Base-by-base conservation (phyloP, 2,113 vertebrate genomes). In the Casuarius casuarius region DNA sequence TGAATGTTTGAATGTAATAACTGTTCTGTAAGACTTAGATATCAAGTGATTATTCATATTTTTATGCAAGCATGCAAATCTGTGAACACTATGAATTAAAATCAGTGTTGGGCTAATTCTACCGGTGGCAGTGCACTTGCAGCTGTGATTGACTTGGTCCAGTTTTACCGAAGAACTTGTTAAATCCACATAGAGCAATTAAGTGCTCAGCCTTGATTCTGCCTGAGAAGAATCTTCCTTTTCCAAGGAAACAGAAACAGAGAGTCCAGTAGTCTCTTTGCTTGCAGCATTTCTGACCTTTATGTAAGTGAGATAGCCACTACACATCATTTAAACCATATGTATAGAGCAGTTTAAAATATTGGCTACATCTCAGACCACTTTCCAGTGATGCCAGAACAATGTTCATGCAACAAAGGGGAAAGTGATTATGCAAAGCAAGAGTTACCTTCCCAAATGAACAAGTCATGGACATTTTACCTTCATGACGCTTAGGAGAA, bases 371-470 rank as follows among this genome's bases (percentile, higher is more conserved):
- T 74, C 65, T 88, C 46, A 9, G 92, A 48, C 63, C 87, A 51
- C 25, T 77, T 63, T 71, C 29, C 42, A 87, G n/a, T 59, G 70
- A 77, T 68, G 31, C 66, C 91, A 79, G 91, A 92, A 76, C 87
- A 95, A 92, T 33, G 76, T 63, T 67, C 70, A 26, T 49, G 61
- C 42, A 78, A 76, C 46, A 84, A 87, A 95, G 66, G 74, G 84
- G 78, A 68, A 75, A 51, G 75, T 87, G 63, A 94, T 92, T 93
- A 87, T 93, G 89, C 49, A 87, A 90, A 92, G 26, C 59, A 79
- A 84, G 66, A 85, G 14, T 82, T 91, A 79, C 61, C 38, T 89
- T 78, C 83, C 92, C 51, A 77, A 77, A 92, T 17, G 91, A 93
- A n/a, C 70, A 87, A 75, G 84, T 90, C 61, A 71, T 4, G 31